phyloP scores from a whole-genome alignment of 2,888 invertebrate genomes.

The Ormyrus labotus region DNA sequence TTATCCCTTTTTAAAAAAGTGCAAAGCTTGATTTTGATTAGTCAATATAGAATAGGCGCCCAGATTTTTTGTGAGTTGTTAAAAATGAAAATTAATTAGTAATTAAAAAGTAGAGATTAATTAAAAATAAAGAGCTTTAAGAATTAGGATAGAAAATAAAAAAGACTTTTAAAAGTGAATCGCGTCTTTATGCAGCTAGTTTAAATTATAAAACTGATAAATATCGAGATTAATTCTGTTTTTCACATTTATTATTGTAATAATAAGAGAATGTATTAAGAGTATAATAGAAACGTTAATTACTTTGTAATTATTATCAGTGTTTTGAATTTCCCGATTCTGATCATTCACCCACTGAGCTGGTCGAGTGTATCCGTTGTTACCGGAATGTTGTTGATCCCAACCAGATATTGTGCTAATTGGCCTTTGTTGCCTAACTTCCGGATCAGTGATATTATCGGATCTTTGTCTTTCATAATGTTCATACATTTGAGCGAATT shows the following conservation, averaged over 20 bases:
- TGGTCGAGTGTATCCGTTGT: conserved; percentile 71
- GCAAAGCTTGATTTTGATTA: too few relatives aligned
- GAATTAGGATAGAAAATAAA: not conserved
- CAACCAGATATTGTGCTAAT: conserved; percentile 98
- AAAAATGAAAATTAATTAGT: too few relatives aligned
- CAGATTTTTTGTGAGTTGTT: too few relatives aligned
- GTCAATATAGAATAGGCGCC: too few relatives aligned
- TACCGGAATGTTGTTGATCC: conserved; percentile 82
- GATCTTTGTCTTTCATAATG: conserved; percentile 95
- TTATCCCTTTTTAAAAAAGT: too few relatives aligned
- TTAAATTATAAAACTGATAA: not conserved
- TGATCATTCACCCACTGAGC: conserved; percentile 71
- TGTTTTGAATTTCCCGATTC: conserved; percentile 68
- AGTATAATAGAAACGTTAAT: conserved; percentile 5
- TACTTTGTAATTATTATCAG: conserved; percentile 71
- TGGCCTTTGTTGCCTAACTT: conserved; percentile 93
- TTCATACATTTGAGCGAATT: conserved; percentile 98
- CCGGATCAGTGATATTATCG: conserved; percentile 96
- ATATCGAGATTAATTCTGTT: not conserved
- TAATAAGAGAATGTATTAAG: too few relatives aligned
- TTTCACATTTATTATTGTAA: not conserved
- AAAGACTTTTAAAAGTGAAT: not conserved
- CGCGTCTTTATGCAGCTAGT: not conserved
- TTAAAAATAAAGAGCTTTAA: too few relatives aligned
- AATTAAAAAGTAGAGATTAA: too few relatives aligned